Evolutionary conservation across 2,888 invertebrate species (phyloP).

Genomic region (Ceramica pisi): DNA sequence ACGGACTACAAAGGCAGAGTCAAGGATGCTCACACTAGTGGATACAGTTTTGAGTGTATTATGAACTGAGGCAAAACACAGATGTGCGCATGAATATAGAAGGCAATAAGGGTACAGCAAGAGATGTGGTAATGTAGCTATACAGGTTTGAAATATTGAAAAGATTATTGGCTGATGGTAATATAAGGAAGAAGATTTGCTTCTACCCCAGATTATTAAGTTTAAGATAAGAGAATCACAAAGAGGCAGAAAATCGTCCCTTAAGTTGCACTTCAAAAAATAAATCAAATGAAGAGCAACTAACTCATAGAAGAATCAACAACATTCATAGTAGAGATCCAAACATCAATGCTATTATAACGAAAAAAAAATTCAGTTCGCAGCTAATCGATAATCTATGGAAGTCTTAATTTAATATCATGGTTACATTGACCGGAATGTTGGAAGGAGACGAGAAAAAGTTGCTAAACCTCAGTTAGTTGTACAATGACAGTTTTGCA

Average conservation of each 20-base stretch:
- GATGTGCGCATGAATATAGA: too few species aligned
- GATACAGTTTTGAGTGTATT: not conserved
- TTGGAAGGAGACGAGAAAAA: conserved; percentile 34
- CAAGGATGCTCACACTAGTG: not conserved
- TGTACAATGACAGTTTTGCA: conserved; percentile 72
- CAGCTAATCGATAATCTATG: conserved; percentile 28
- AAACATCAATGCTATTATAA: not conserved
- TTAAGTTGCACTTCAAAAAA: not conserved
- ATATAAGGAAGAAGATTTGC: not conserved
- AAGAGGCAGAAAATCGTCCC: not conserved
- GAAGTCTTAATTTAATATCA: conserved; percentile 27
- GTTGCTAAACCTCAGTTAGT: conserved; percentile 68
- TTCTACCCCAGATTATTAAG: not conserved
- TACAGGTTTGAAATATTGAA: not conserved
- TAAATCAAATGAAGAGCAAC: not conserved
- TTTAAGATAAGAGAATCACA: not conserved
- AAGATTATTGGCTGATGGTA: not conserved
- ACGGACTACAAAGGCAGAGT: not conserved
- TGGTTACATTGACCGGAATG: conserved; percentile 50
- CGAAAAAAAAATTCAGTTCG: conserved; percentile 9
- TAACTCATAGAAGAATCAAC: not conserved
- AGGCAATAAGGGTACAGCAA: too few species aligned
- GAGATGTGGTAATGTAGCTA: not conserved
- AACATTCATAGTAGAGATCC: conserved; percentile 2
- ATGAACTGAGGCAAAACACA: too few species aligned